Percentiles rank a stretch among this genome's conserved stretches.
These are phyloP conservation scores for Salmo trutta DNA, from an alignment of 2,797 vertebrate genomes.

Conservation along the genomic window DNA sequence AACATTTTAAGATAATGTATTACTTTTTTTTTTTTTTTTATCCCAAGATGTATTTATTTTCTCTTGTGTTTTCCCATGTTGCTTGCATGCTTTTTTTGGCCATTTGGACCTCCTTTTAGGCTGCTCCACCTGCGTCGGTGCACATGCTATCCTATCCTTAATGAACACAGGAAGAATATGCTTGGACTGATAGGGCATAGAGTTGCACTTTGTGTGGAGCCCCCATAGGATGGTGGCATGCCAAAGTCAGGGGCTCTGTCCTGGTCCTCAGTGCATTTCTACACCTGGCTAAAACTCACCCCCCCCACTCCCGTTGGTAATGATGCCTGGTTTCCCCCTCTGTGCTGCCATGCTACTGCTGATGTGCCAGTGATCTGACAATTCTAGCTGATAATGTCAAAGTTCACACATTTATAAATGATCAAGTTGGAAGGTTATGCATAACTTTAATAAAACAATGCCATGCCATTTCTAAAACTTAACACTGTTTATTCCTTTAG, in stretches of 20 bases:
- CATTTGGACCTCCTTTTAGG: conserved; percentile 56
- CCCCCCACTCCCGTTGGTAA: conserved; percentile 33
- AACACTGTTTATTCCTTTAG: conserved; percentile 3
- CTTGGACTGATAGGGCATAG: background rate
- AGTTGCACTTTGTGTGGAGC: background rate
- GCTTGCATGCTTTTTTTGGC: conserved; percentile 68
- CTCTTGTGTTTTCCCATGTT: conserved; percentile 65
- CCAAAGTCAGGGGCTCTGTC: conserved; percentile 74
- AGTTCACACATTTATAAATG: conserved; percentile 63
- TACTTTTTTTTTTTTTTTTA: conserved; percentile 73
- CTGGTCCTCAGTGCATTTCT: conserved; percentile 67
- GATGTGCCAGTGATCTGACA: conserved; percentile 56
- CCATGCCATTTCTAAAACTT: conserved; percentile 63
- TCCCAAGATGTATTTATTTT: conserved; percentile 97
- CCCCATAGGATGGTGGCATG: conserved; percentile 60
- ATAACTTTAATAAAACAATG: conserved; percentile 76
- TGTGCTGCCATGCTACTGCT: conserved; percentile 40
- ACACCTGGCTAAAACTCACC: conserved; percentile 36
- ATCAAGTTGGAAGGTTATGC: conserved; percentile 74
- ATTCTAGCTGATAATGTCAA: conserved; percentile 70
- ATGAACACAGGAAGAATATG: background rate
- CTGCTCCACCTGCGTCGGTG: conserved; percentile 36
- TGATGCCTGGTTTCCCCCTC: conserved; percentile 10
- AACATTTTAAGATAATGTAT: conserved; percentile 79
- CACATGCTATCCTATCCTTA: conserved; percentile 8